Evolutionary conservation across 2,113 vertebrate genomes (phyloP).

Genomic region (Vulpes ferrilata): DNA sequence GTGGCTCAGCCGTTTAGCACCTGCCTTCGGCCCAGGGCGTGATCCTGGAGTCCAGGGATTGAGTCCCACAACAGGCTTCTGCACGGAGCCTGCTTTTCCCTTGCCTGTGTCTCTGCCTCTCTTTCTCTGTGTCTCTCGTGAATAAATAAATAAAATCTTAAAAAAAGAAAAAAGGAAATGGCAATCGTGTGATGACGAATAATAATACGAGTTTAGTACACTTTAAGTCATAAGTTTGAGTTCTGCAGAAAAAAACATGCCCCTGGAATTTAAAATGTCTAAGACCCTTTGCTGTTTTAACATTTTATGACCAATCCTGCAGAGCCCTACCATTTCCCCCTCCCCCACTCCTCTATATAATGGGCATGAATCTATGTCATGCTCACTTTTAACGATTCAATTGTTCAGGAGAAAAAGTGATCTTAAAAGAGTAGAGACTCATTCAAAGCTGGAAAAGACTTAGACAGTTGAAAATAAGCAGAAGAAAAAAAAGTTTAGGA

Average conservation of each 20-base stretch:
- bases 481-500: neutral
- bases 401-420: constrained; percentile 43
- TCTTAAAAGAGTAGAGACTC: neutral
- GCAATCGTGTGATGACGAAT: neutral
- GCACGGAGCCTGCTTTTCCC: too few relatives aligned
- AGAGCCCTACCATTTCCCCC: neutral
- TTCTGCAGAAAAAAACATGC: neutral
- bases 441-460: constrained; percentile 12
- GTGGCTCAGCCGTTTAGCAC: too few relatives aligned
- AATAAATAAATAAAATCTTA: too few relatives aligned
- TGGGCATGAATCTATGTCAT: neutral
- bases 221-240: neutral
- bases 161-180: too few relatives aligned
- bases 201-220: neutral
- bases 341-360: neutral
- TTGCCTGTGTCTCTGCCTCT: too few relatives aligned
- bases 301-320: neutral
- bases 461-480: constrained; percentile 22
- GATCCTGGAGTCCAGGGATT: too few relatives aligned
- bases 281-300: neutral
- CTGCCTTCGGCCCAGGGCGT: too few relatives aligned
- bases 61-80: too few relatives aligned
- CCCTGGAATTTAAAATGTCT: neutral
- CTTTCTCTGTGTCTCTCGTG: too few relatives aligned
- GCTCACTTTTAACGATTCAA: constrained; percentile 33